Conservation (phyloP, 2,113 vertebrate genomes). For the human region DNA sequence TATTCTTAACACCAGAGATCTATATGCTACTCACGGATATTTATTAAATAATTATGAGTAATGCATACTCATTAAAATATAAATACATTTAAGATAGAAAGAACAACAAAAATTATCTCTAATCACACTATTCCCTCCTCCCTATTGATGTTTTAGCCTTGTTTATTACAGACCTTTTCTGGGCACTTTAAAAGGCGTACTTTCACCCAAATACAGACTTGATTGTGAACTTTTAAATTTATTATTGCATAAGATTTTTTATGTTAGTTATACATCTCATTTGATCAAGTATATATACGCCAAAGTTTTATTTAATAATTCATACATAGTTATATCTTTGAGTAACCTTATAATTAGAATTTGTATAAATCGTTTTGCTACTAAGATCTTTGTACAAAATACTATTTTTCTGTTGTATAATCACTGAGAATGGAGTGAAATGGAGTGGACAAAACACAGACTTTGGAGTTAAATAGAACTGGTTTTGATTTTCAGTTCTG, state of each 20-base stretch:
- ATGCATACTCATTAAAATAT: background rate
- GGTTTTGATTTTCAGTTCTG: background rate
- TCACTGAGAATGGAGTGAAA: background rate
- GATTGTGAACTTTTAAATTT: background rate
- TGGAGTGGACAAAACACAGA: background rate
- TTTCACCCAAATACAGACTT: background rate
- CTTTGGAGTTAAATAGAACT: background rate
- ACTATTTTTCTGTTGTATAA: background rate
- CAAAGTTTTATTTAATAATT: background rate
- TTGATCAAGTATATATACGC: background rate
- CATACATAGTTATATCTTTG: background rate
- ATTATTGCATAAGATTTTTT: background rate
- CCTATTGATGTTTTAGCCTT: background rate
- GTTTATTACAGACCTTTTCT: background rate
- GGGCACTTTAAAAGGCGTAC: background rate
- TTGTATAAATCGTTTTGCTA: slow-evolving; percentile 6
- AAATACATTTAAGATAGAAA: background rate
- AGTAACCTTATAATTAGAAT: background rate
- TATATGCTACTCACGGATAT: background rate
- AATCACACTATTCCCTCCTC: background rate
- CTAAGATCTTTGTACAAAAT: background rate
- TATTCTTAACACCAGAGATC: background rate
- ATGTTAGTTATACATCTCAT: slow-evolving; percentile 25
- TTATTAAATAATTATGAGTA: background rate
- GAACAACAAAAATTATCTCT: background rate